A percentile compares a stretch with the other conserved stretches of the same genome.
These are phyloP conservation scores for Xerus inauris DNA, from an alignment of 2,113 vertebrate species.

Conservation along the genomic window DNA sequence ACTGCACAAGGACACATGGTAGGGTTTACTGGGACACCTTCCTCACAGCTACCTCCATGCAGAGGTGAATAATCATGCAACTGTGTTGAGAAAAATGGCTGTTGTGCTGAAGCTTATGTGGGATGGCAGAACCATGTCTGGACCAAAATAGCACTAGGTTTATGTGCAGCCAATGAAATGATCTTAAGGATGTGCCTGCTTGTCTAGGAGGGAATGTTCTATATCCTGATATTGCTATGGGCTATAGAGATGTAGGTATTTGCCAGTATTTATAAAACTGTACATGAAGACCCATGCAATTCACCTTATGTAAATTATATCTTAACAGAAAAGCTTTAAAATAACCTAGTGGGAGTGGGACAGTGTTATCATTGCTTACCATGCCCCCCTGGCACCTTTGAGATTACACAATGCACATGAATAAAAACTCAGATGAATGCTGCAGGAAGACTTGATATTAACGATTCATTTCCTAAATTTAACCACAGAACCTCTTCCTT, in stretches of 20 bases:
- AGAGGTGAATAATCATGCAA: neutral
- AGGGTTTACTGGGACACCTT: neutral
- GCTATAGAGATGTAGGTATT: neutral
- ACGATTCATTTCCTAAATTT: neutral
- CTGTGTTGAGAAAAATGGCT: neutral
- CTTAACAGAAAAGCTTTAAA: neutral
- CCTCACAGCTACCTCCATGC: neutral
- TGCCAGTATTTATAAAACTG: neutral
- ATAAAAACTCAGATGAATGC: neutral
- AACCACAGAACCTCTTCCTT: neutral
- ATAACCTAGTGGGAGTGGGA: neutral
- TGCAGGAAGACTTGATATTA: neutral
- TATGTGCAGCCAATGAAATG: neutral
- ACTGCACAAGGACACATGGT: neutral
- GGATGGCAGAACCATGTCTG: neutral
- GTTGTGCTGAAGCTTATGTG: neutral
- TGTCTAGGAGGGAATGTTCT: neutral
- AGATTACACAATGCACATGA: neutral
- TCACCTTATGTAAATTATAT: neutral
- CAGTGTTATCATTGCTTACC: neutral
- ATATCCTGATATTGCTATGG: neutral
- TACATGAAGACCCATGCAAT: neutral
- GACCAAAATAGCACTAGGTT: neutral
- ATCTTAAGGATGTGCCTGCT: neutral
- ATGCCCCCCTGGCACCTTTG: neutral